A percentile compares a stretch with the other conserved stretches of the same genome.
phyloP scores from a whole-genome alignment of 2,797 vertebrate genomes.

The Helarctos malayanus region DNA sequence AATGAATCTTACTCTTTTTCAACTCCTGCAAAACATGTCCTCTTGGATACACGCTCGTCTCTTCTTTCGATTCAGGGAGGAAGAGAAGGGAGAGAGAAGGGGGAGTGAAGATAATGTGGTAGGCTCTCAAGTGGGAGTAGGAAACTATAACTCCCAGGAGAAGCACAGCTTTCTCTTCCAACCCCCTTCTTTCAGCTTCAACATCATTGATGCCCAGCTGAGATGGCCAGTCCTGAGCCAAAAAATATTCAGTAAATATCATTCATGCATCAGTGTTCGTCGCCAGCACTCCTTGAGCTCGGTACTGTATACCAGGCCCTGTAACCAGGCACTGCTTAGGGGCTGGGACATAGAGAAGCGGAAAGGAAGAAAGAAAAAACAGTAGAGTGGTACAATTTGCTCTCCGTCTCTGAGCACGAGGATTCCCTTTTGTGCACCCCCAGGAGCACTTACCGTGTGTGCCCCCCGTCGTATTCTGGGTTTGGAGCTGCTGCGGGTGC shows the following conservation, averaged over 20 bases:
- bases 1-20: background rate
- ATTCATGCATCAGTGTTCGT: background rate
- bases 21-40: background rate
- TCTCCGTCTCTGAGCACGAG: background rate
- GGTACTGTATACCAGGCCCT: background rate
- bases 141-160: background rate
- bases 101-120: background rate
- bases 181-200: background rate
- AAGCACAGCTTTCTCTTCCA: background rate
- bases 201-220: background rate
- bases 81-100: background rate
- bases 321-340: background rate
- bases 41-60: background rate
- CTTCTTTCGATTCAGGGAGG: background rate
- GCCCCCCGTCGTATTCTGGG: background rate
- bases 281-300: fast-evolving
- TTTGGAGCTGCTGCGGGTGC: background rate
- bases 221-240: background rate
- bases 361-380: background rate
- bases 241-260: background rate
- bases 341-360: background rate
- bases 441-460: background rate
- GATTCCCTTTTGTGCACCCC: background rate
- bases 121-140: background rate
- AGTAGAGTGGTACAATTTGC: too few species aligned